Percentiles rank a stretch among this genome's conserved stretches.
Conservation (phyloP, 2,888 invertebrate species). For the Endotricha flammealis region DNA sequence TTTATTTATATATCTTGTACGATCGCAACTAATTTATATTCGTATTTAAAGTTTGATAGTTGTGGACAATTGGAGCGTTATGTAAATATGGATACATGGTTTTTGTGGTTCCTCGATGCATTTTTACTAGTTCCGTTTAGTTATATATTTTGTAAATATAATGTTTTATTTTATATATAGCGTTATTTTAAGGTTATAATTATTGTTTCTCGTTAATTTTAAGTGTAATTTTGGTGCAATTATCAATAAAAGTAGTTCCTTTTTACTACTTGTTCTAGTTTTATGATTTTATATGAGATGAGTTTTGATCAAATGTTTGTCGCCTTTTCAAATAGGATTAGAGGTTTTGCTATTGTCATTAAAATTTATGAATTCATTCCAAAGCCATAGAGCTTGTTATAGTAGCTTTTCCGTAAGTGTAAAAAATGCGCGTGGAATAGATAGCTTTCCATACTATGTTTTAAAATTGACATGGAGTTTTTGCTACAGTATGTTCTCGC, state of each 20-base stretch:
- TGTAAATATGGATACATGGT: conserved; percentile 22
- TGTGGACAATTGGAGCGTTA: neutral
- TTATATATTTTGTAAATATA: conserved; percentile 25
- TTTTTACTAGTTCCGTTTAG: conserved; percentile 51
- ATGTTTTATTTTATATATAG: conserved; percentile 13
- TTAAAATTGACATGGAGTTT: too few species aligned
- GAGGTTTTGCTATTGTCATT: too few species aligned
- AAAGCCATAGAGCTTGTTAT: too few species aligned
- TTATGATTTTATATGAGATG: too few species aligned
- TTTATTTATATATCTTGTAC: conserved; percentile 8
- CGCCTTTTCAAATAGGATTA: neutral
- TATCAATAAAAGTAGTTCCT: neutral
- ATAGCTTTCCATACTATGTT: too few species aligned
- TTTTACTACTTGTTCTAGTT: neutral
- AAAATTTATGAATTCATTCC: too few species aligned
- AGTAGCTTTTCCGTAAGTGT: too few species aligned
- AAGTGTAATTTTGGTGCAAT: neutral
- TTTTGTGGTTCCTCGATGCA: conserved; percentile 68
- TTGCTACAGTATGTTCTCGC: too few species aligned
- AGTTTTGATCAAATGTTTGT: neutral
- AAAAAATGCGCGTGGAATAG: too few species aligned
- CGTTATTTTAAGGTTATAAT: conserved; percentile 14
- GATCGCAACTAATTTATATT: conserved; percentile 5
- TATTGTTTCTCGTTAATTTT: conserved; percentile 1
- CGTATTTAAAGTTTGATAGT: neutral